Conservation (phyloP, 1,140 invertebrate species). For the Bombus consobrinus region DNA sequence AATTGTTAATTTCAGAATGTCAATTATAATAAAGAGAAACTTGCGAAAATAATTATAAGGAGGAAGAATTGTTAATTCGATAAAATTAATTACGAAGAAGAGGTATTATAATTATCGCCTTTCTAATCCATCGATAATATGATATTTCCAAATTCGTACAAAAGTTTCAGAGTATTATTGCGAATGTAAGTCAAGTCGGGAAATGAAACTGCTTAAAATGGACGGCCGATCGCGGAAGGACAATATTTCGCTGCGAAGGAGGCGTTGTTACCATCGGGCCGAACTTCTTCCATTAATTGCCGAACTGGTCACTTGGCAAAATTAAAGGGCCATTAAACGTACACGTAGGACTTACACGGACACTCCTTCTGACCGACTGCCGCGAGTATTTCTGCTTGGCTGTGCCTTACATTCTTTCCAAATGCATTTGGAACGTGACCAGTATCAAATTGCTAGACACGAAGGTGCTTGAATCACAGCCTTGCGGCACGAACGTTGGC, state of each 20-base stretch:
- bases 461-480: constrained; percentile 72
- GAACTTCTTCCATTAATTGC: constrained; percentile 14
- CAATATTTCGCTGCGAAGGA: background rate
- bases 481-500: constrained; percentile 60
- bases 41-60: too few species aligned
- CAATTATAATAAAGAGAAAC: too few species aligned
- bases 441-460: constrained; percentile 73
- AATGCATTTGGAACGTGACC: constrained; percentile 74
- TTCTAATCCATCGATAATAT: background rate
- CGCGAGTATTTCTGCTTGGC: constrained; percentile 47
- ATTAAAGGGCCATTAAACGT: constrained; percentile 29
- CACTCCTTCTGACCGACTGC: background rate
- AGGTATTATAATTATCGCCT: background rate
- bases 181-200: background rate
- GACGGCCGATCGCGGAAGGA: background rate
- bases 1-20: too few species aligned
- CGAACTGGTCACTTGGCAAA: constrained; percentile 3
- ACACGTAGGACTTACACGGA: background rate
- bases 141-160: background rate
- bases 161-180: background rate
- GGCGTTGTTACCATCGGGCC: background rate
- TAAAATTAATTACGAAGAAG: background rate
- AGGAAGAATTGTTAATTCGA: too few species aligned
- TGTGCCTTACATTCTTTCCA: constrained; percentile 62
- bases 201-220: background rate